These are phyloP conservation scores for Bombus waltoni DNA, from an alignment of 1,140 invertebrate genomes.

Conservation along the genomic window DNA sequence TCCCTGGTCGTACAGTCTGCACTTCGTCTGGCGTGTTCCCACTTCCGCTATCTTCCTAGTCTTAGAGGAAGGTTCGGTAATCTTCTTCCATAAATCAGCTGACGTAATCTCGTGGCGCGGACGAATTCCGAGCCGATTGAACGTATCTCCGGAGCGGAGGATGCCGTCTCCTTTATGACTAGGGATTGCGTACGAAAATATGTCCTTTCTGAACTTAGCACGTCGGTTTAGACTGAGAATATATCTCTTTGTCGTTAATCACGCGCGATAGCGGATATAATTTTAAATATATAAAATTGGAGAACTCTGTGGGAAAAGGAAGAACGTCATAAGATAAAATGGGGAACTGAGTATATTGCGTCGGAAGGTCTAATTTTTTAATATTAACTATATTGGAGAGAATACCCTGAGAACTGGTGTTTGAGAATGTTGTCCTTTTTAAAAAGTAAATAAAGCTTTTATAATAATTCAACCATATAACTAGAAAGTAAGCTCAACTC, in stretches of 20 bases:
- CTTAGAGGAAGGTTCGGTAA: conserved; percentile 35
- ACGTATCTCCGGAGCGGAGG: conserved; percentile 42
- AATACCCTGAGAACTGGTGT: too few species aligned
- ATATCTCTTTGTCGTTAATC: not conserved
- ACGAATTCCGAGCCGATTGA: conserved; percentile 58
- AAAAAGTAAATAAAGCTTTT: too few species aligned
- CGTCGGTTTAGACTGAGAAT: not conserved
- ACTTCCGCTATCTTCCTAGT: conserved; percentile 13
- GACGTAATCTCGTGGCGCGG: conserved; percentile 58
- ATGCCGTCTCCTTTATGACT: conserved; percentile 1
- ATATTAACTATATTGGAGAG: not conserved
- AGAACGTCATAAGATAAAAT: not conserved
- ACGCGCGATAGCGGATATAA: not conserved
- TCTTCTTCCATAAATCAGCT: conserved; percentile 63
- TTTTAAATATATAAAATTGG: not conserved
- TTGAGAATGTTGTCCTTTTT: too few species aligned
- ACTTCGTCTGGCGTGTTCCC: conserved; percentile 8
- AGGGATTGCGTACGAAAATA: conserved; percentile 23
- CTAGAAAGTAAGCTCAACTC: too few species aligned
- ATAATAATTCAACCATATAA: too few species aligned
- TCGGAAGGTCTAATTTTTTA: not conserved
- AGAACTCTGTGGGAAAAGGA: not conserved
- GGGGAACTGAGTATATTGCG: not conserved
- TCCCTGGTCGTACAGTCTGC: conserved; percentile 10
- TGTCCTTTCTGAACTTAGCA: not conserved